Conservation (phyloP, 2,888 invertebrate species). For the Pristionchus entomophagus region DNA sequence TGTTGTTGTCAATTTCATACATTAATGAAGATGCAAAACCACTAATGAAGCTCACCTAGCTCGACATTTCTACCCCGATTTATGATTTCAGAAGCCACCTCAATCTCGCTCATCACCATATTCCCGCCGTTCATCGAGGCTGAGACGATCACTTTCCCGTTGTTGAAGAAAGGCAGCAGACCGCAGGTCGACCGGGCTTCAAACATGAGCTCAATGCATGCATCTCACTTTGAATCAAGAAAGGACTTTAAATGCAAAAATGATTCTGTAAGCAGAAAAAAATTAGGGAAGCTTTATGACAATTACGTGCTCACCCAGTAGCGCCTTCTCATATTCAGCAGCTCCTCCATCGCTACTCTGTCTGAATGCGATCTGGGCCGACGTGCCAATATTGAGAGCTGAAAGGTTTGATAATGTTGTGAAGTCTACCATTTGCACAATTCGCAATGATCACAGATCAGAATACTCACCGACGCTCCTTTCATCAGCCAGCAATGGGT, state of each 20-base stretch:
- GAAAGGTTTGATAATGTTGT: background rate
- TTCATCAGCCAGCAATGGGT: background rate
- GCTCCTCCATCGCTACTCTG: background rate
- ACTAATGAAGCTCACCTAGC: no score
- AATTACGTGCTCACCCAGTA: background rate
- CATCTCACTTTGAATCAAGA: no score
- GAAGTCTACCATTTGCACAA: background rate
- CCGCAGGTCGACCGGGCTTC: background rate
- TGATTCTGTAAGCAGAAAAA: no score
- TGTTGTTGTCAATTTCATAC: no score
- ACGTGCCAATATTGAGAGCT: conserved; percentile 8
- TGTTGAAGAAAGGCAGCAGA: background rate
- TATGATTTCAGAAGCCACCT: no score
- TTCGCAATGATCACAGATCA: background rate
- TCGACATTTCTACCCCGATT: no score
- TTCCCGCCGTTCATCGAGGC: conserved; percentile 15
- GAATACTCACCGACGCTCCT: background rate
- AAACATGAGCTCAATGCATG: no score
- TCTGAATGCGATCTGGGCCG: background rate
- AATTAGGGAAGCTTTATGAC: no score
- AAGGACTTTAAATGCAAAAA: no score
- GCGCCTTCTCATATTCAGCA: background rate
- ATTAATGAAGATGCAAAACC: no score
- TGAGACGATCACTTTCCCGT: background rate
- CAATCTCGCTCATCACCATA: background rate